phyloP scores from a whole-genome alignment of 2,113 vertebrate species.

The Urocolius indicus region DNA sequence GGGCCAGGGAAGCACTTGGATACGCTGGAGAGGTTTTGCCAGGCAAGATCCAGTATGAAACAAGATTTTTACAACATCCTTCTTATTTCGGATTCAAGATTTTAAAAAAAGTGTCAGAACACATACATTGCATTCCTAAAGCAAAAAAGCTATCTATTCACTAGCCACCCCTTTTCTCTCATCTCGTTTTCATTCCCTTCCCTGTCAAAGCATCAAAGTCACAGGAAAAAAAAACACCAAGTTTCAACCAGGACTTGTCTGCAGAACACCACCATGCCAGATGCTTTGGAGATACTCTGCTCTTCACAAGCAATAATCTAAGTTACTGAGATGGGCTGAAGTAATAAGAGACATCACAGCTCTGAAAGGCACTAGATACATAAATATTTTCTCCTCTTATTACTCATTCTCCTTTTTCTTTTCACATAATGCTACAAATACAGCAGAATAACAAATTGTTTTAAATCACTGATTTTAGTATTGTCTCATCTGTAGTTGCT shows the following conservation, averaged over 20 bases:
- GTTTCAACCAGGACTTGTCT: not conserved
- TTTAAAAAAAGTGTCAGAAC: not conserved
- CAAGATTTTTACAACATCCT: not conserved
- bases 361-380: not conserved
- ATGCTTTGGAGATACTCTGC: not conserved
- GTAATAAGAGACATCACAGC: not conserved
- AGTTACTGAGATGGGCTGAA: not conserved
- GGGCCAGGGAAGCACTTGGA: fast-evolving
- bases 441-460: not conserved
- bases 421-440: not conserved
- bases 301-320: not conserved
- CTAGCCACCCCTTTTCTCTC: not conserved
- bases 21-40: not conserved
- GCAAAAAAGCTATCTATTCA: not conserved
- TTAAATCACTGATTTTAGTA: not conserved
- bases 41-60: not conserved
- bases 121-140: fast-evolving
- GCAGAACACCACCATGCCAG: not conserved
- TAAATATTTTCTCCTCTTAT: not conserved
- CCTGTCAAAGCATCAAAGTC: not conserved
- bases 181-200: not conserved
- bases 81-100: not conserved
- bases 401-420: not conserved
- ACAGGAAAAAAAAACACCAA: not conserved
- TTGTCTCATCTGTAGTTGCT: slow-evolving; percentile 36